Conservation (phyloP, 1,140 invertebrate genomes). For the Stenopsyche tienmushanensis region DNA sequence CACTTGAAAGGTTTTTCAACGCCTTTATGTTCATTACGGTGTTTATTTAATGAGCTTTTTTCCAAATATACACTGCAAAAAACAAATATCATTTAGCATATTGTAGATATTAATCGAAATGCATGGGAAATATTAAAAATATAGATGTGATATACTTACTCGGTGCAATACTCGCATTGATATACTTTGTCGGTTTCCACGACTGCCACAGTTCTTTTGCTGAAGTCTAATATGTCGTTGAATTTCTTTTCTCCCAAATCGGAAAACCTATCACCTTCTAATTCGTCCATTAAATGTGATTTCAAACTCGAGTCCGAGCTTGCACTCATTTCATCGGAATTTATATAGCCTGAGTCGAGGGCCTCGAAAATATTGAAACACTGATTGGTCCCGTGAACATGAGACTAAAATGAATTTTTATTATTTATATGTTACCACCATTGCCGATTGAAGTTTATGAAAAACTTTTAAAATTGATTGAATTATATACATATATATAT, state of each 20-base stretch:
- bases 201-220: slow-evolving; percentile 43
- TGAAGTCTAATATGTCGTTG: slow-evolving; percentile 40
- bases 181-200: slow-evolving; percentile 53
- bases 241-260: slow-evolving; percentile 28
- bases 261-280: no score
- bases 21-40: slow-evolving; percentile 10
- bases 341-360: no score
- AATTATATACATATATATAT: slow-evolving; percentile 5
- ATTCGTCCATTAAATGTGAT: background rate
- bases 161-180: slow-evolving; percentile 56
- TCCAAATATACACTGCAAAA: slow-evolving; percentile 29
- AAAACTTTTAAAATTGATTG: no score
- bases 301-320: background rate
- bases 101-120: background rate
- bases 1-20: slow-evolving; percentile 27
- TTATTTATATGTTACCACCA: no score
- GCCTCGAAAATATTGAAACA: no score
- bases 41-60: slow-evolving; percentile 17
- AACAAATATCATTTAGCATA: background rate
- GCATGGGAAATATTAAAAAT: background rate
- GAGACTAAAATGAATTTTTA: slow-evolving; percentile 4
- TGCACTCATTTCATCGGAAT: no score
- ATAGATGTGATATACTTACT: slow-evolving; percentile 43
- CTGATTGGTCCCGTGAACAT: no score
- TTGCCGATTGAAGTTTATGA: no score